Evolutionary conservation across 2,113 vertebrate genomes (phyloP), one percentile per base, ranked within the genome.

Genomic region (Nettapus auritus): DNA sequence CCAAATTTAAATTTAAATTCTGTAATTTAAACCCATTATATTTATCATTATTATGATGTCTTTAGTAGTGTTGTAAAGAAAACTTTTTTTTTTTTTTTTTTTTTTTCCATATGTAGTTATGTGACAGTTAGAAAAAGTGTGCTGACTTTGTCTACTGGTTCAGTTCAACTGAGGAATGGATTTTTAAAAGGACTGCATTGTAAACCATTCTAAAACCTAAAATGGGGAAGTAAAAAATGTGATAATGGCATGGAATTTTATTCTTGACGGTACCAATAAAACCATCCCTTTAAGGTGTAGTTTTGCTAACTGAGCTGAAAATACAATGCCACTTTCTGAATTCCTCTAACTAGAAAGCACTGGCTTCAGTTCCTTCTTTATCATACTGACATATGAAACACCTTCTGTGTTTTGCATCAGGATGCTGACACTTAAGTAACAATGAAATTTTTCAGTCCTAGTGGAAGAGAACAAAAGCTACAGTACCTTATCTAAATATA

Each of bases 271-370:
- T 74, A 40, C 71, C 73, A 69, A 78, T 90, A 93, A 77, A 96
- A 31, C 14, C 2, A 3, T 76, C 17, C 21, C 53, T 59, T 79
- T 90, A 63, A 79, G 82, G 28, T 59, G 46, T 12, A 78, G 40
- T 82, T 96, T 70, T 90, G 86, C 90, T 93, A 86, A 86, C 85
- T 62, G 75, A 88, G 82, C 53, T 77, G 90, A 93, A 96, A 94
- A 83, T 81, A 59, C 25, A 93, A 33, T 1, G 3, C 55, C 80
- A 0, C 63, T 91, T 88, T 87, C 71, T 88, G 57, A 92, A 90
- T 59, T 90, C 16, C 52, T 81, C 31, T 74, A 82, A 62, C 67
- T 86, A 22, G 67, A 80, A 82, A 83, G 59, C 23, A 73, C 18
- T 80, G 59, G 7, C 28, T 44, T 50, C 75, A 59, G 56, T 91